Conservation (phyloP, 2,113 vertebrate species). For the Ceyx cyanopectus region DNA sequence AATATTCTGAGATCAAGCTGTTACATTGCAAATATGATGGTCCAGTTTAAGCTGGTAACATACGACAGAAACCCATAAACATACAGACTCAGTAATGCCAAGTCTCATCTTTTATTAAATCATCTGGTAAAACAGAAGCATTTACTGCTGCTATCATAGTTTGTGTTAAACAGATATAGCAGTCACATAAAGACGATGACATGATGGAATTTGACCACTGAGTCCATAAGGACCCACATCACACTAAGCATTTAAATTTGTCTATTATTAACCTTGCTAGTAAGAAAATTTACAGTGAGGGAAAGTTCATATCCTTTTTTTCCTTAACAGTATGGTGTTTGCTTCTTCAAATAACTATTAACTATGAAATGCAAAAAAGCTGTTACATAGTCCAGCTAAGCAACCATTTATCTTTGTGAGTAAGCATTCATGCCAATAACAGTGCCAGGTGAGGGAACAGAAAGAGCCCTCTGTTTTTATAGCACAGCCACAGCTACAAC, state of each 20-base stretch:
- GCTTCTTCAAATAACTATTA: background rate
- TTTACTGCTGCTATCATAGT: background rate
- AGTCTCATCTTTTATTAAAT: background rate
- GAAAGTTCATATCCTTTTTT: background rate
- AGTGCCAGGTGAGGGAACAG: background rate
- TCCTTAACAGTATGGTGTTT: fast-evolving
- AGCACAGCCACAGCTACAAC: background rate
- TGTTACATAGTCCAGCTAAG: background rate
- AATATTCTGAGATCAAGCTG: too few relatives aligned
- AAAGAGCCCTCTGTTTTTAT: background rate
- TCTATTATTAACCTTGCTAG: background rate
- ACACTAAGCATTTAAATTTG: background rate
- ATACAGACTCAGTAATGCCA: background rate
- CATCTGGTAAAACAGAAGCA: background rate
- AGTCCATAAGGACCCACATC: background rate
- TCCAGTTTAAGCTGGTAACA: background rate
- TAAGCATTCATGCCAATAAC: background rate
- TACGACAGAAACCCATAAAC: background rate
- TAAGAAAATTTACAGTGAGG: background rate
- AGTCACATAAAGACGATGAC: background rate
- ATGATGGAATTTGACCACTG: background rate
- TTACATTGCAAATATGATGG: background rate
- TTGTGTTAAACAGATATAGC: background rate
- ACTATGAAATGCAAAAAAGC: background rate
- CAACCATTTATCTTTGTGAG: background rate